A percentile compares a stretch with the other conserved stretches of the same genome.
Conservation (phyloP, 2,797 vertebrate species). For the Chelon labrosus region DNA sequence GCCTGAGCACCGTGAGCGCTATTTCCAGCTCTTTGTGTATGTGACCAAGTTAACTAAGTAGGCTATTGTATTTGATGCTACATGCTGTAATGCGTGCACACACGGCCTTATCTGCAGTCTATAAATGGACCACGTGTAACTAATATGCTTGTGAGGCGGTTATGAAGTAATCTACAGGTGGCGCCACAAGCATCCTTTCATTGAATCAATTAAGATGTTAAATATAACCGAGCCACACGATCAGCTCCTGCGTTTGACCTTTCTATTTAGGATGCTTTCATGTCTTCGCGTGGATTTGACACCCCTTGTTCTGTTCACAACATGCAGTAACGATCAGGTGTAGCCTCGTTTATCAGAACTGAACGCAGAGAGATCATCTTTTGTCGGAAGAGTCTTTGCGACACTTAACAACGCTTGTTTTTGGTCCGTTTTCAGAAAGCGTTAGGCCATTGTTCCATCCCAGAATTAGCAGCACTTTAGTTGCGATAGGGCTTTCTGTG, state of each 20-base stretch:
- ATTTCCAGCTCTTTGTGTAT: slow-evolving; percentile 62
- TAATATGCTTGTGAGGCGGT: slow-evolving; percentile 70
- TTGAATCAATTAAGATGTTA: slow-evolving; percentile 80
- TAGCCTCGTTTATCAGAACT: neutral
- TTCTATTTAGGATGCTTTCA: slow-evolving; percentile 72
- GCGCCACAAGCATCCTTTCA: slow-evolving; percentile 76
- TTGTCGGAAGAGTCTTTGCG: slow-evolving; percentile 28
- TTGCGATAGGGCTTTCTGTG: slow-evolving; percentile 46
- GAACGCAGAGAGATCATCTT: neutral
- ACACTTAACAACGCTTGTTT: slow-evolving; percentile 23
- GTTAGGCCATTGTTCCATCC: slow-evolving; percentile 28
- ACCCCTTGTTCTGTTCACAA: slow-evolving; percentile 40
- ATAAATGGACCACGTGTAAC: slow-evolving; percentile 76
- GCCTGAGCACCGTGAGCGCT: slow-evolving; percentile 25
- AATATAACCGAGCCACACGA: slow-evolving; percentile 72
- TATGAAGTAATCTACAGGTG: slow-evolving; percentile 81
- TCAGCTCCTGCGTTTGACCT: slow-evolving; percentile 63
- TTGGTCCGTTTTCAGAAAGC: slow-evolving; percentile 20
- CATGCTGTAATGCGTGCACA: slow-evolving; percentile 56
- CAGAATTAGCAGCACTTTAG: slow-evolving; percentile 56
- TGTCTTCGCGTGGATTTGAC: slow-evolving; percentile 61
- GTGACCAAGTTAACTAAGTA: slow-evolving; percentile 31
- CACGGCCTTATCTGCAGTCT: slow-evolving; percentile 64
- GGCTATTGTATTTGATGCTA: slow-evolving; percentile 67
- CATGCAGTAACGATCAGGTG: slow-evolving; percentile 31